Base-by-base conservation (phyloP, 2,888 invertebrate species). In the Pyrrhosoma nymphula region DNA sequence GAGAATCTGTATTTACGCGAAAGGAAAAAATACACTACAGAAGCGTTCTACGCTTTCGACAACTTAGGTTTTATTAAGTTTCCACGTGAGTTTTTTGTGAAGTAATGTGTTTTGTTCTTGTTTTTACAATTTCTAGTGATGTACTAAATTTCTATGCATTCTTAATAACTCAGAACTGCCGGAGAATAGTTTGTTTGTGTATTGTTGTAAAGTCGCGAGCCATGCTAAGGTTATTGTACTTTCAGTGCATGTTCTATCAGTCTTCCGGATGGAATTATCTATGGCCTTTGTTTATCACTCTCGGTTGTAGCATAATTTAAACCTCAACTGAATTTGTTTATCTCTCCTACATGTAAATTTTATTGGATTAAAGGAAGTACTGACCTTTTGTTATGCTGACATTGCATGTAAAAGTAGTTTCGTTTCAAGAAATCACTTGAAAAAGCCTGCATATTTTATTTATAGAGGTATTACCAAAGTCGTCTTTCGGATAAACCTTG, bases 41-140 rank as follows among this genome's bases (percentile, higher is more conserved):
- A 93, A 93, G 93, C 93, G 93, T 93, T 93, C 69, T 93, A 93
- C 93, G 93, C 69, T 93, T 93, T 93, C 93, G 69, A 93, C 93
- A 93, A 93, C 93, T 75, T 93, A 93, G 47, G 93, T 93, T 93
- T 93, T 47, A 93, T 69, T 69, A 47, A 26, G 47, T 93, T 47
- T 93, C 47, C 69, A 93, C 47, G 93, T 93, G 69, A 93, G 93
- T 93, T 63, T 75, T 16, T n/a, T 14, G 14, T 47, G n/a, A n/a
- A 26, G 2, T 55, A n/a, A 69, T 47, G 63, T 47, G 26, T 69
- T 69, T 47, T 26, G 18, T 47, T 63, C 0, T 18, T 39, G 26
- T 30, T 35, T 30, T 55, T 0, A n/a, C 35, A 26, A 16, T 69
- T n/a, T 16, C 16, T 63, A 35, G 69, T 69, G 12, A 75, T 75